Conservation (phyloP, 2,113 vertebrate genomes). For the Sinocyclocheilus rhinocerous region DNA sequence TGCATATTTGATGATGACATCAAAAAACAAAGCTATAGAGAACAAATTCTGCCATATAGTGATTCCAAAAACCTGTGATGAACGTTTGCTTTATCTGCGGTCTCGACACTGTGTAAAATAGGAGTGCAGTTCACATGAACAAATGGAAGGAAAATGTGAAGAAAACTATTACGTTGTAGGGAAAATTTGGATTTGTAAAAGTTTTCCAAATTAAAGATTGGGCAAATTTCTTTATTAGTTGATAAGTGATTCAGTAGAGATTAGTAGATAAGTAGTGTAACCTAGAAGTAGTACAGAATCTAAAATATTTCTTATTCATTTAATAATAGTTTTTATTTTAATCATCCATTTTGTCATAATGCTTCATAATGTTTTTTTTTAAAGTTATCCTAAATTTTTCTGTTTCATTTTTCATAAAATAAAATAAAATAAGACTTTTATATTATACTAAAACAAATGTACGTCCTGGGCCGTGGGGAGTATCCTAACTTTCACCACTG, state of each 20-base stretch:
- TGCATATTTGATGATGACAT: slow-evolving; percentile 7
- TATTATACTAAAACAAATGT: slow-evolving; percentile 36
- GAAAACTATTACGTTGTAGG: not conserved
- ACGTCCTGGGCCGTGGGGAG: slow-evolving; percentile 72
- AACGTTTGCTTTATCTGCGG: not conserved
- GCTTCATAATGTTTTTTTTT: too few species aligned
- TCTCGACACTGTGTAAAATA: not conserved
- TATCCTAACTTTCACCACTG: slow-evolving; percentile 73
- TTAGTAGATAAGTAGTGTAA: not conserved
- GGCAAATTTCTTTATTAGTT: not conserved
- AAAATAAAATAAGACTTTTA: too few species aligned
- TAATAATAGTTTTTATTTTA: too few species aligned
- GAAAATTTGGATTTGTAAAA: not conserved
- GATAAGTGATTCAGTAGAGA: not conserved
- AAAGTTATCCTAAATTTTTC: too few species aligned
- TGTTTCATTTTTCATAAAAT: too few species aligned
- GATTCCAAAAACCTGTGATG: slow-evolving; percentile 17
- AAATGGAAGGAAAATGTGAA: not conserved
- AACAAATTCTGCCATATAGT: not conserved
- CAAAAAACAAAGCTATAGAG: slow-evolving; percentile 21
- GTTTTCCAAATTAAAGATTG: not conserved
- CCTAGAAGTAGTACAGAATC: too few species aligned
- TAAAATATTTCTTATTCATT: too few species aligned
- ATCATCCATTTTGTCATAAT: too few species aligned
- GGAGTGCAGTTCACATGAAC: not conserved